These are phyloP conservation scores for Craseonycteris thonglongyai DNA, from an alignment of 2,113 vertebrate genomes.

Conservation along the genomic window DNA sequence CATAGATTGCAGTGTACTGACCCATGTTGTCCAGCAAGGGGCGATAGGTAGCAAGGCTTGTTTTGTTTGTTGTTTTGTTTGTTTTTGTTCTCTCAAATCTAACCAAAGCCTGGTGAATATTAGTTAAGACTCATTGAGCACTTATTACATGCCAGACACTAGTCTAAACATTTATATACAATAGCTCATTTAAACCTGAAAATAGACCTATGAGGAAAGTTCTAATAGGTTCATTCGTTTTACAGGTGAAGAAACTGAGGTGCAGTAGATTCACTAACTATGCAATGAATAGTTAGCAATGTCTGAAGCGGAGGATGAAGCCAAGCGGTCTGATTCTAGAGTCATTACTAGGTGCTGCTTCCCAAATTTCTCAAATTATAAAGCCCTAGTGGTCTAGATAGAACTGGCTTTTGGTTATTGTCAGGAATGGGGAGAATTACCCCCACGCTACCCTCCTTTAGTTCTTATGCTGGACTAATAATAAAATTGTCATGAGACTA, in stretches of 20 bases:
- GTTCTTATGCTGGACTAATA: background rate
- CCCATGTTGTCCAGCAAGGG: background rate
- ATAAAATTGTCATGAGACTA: background rate
- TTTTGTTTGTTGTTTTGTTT: background rate
- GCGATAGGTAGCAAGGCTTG: background rate
- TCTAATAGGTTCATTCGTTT: background rate
- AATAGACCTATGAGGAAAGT: background rate
- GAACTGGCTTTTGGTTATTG: background rate
- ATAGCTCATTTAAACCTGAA: background rate
- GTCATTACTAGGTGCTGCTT: background rate
- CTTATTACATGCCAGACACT: background rate
- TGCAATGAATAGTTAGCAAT: too few relatives aligned
- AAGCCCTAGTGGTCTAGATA: background rate
- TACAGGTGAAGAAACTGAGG: background rate
- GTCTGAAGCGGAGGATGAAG: background rate
- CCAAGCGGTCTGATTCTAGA: background rate
- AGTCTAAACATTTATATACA: background rate
- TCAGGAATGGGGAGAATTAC: background rate
- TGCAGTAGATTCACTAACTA: background rate
- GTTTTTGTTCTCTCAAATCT: background rate
- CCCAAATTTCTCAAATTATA: background rate
- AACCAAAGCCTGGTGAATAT: background rate
- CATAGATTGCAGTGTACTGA: background rate
- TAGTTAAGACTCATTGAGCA: background rate
- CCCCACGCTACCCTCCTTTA: background rate